phyloP scores from a whole-genome alignment of 2,888 invertebrate genomes.

The Serripes groenlandicus region DNA sequence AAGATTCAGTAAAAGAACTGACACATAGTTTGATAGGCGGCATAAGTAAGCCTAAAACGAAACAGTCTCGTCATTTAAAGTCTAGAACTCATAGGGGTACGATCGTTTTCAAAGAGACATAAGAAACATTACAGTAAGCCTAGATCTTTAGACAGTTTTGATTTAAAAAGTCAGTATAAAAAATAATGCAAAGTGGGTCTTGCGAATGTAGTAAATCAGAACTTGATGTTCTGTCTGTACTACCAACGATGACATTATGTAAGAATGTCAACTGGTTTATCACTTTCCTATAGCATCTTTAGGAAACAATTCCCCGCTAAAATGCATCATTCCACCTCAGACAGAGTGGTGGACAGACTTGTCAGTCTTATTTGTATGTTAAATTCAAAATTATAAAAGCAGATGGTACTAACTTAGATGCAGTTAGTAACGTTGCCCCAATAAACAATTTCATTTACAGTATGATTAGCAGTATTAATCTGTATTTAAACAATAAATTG shows the following conservation, averaged over 20 bases:
- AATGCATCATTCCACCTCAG: constrained; percentile 17
- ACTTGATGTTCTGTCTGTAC: constrained; percentile 24
- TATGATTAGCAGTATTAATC: constrained; percentile 16
- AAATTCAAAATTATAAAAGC: constrained; percentile 17
- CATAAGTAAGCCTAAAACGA: too few species aligned
- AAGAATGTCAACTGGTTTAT: constrained; percentile 15
- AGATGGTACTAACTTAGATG: not conserved
- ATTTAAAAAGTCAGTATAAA: too few species aligned
- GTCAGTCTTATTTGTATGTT: constrained; percentile 8
- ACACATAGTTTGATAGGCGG: too few species aligned
- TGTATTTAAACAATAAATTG: constrained; percentile 25
- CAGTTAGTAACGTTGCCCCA: not conserved
- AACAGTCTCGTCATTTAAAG: too few species aligned
- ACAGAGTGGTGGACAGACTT: constrained; percentile 19
- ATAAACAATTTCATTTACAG: constrained; percentile 25
- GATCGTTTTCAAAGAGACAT: too few species aligned
- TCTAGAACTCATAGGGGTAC: too few species aligned
- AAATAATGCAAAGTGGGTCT: constrained; percentile 15
- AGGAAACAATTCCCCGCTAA: constrained; percentile 1
- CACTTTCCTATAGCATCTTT: constrained; percentile 9
- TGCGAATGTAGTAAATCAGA: constrained; percentile 29
- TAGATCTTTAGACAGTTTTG: too few species aligned
- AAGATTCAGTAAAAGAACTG: too few species aligned
- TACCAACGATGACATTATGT: constrained; percentile 33
- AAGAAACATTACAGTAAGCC: too few species aligned